Base-by-base conservation (phyloP, 2,888 invertebrate genomes). In the Serripes groenlandicus region DNA sequence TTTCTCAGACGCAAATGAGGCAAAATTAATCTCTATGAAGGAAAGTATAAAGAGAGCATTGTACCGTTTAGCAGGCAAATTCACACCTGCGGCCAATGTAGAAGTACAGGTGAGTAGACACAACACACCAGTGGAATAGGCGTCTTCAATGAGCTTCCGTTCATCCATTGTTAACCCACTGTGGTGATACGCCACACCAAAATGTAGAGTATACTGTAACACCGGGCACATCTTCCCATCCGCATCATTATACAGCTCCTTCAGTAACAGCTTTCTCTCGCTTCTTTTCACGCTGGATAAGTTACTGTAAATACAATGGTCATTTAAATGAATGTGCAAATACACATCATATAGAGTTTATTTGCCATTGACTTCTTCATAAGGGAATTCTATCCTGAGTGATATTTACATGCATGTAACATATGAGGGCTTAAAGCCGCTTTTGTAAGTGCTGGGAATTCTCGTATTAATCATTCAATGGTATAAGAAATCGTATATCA, bases 21-120 rank as follows among this genome's bases (percentile, higher is more conserved):
- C n/a, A n/a, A n/a, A n/a, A n/a, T n/a, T n/a, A n/a, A n/a, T n/a
- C n/a, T n/a, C n/a, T n/a, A n/a, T n/a, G n/a, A n/a, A n/a, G n/a
- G n/a, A n/a, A n/a, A n/a, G n/a, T n/a, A n/a, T n/a, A n/a, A n/a
- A n/a, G n/a, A n/a, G n/a, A n/a, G n/a, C n/a, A n/a, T 42, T 11
- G 42, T 68, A 94, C 92, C 98, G 96, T 95, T 96, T 96, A 0
- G 99, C 99, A 21, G 99, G 99, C 88, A 99, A 96, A 96, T 99
- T 99, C 35, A 99, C 98, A 3, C 99, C 99, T 30, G 99, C 99
- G n/a, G 99, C 99, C 86, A 99, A 95, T 0, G 99, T 99, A 0
- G 99, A 98, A 0, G 99, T 99, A 93, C 98, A 99, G 93, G 98
- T 98, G 86, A 99, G 96, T 37, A 98, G 97, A 82, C 97, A 97